These are phyloP conservation scores for Casuarius casuarius DNA, from an alignment of 2,113 vertebrate genomes.

Conservation along the genomic window DNA sequence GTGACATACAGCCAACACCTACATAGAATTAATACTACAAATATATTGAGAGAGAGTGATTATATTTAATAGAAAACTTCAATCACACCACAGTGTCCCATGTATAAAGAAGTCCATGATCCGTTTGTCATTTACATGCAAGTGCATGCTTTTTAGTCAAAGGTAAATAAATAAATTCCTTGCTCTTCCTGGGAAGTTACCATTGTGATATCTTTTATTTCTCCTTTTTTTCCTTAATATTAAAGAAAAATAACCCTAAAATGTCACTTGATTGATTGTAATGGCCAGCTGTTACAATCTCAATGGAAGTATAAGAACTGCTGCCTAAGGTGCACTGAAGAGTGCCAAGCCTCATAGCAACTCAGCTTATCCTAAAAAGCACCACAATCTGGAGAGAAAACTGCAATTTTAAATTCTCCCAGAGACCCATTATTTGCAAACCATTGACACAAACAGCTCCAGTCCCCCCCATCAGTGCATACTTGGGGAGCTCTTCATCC, in stretches of 20 bases:
- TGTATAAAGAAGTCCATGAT: not conserved
- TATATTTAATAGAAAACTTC: not conserved
- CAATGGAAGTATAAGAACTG: slow-evolving; percentile 73
- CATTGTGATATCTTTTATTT: slow-evolving; percentile 65
- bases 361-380: slow-evolving; percentile 78
- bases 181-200: slow-evolving; percentile 29
- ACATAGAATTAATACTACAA: not conserved
- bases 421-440: slow-evolving; percentile 82
- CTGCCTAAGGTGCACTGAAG: slow-evolving; percentile 76
- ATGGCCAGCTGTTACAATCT: slow-evolving; percentile 78
- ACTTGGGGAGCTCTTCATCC: slow-evolving; percentile 75
- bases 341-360: slow-evolving; percentile 76
- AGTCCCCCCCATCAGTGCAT: slow-evolving; percentile 65
- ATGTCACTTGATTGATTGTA: slow-evolving; percentile 78
- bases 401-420: slow-evolving; percentile 78
- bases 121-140: not conserved
- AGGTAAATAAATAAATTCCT: slow-evolving; percentile 14
- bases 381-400: slow-evolving; percentile 74
- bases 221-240: slow-evolving; percentile 56
- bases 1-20: not conserved
- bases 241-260: slow-evolving; percentile 74
- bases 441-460: slow-evolving; percentile 78
- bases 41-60: not conserved
- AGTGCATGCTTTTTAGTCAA: not conserved
- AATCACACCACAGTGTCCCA: not conserved